Base-by-base conservation (phyloP, 1,140 invertebrate species). In the Drosophila mojavensis region DNA sequence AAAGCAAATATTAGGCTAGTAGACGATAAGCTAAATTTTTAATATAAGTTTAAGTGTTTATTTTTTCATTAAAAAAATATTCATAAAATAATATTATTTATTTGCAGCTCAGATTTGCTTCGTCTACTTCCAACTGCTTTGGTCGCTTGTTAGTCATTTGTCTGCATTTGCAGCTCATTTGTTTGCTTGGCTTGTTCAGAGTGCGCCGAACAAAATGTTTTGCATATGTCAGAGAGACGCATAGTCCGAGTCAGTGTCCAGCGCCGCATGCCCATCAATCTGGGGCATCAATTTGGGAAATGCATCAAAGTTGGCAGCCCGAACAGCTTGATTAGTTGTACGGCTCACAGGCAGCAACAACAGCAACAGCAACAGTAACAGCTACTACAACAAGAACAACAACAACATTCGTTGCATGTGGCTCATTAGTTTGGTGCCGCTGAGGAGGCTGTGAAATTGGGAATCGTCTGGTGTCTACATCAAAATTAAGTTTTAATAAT, bases 271-370 rank as follows among this genome's bases (percentile, higher is more conserved):
- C 61, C 54, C 69, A 77, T 77, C 75, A 77, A 77, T 77, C 70
- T 77, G 70, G 75, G 74, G 83, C 83, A 81, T 89, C 83, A 84
- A 89, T 88, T 89, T 83, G 74, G 77, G 84, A 89, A 89, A 80
- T 89, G 84, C 84, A 88, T 89, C 84, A 84, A 68, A 88, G 72
- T 79, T 86, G 82, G 82, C 83, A 86, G 79, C 84, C 77, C 53
- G 73, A 88, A 88, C 84, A 89, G 77, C 83, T 88, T 88, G 83
- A 88, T 88, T 88, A 88, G 83, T 88, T 86, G 69, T 75, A 67
- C 67, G 17, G 59, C 79, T 77, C 48, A 45, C 51, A 58, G 43
- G 69, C 63, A 33, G 33, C 73, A 26, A 9, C 28, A 30, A 30
- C 4, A 30, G 5, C 28, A 66, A 20, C 59, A 62, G 41, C 20